Evolutionary conservation across 1,140 invertebrate genomes (phyloP).

Genomic region (Harlomillsia oculata): DNA sequence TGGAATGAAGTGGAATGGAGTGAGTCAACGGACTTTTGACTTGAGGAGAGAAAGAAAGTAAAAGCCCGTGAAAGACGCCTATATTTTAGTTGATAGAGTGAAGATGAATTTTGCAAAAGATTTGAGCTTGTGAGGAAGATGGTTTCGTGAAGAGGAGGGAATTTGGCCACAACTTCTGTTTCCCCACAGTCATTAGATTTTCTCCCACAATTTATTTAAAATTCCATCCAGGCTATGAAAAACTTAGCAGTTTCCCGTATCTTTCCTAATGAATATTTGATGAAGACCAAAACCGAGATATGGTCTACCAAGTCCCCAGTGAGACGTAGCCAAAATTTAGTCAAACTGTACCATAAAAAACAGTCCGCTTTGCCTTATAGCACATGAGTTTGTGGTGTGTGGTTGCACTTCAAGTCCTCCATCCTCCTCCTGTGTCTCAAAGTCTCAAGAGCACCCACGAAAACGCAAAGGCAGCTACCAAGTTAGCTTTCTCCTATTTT

Average conservation of each 20-base stretch:
- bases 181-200: slow-evolving; percentile 36
- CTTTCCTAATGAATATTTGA: slow-evolving; percentile 34
- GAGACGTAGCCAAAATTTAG: slow-evolving; percentile 34
- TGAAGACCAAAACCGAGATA: slow-evolving; percentile 32
- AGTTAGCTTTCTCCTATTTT: no score
- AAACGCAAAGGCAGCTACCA: no score
- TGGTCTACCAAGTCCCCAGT: slow-evolving; percentile 30
- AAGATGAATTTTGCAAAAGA: slow-evolving; percentile 34
- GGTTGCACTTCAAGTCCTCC: no score
- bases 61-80: slow-evolving; percentile 5
- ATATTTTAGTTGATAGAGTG: slow-evolving; percentile 21
- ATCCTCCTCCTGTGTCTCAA: no score
- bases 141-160: slow-evolving; percentile 17
- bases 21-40: no score
- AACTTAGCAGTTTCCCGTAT: slow-evolving; percentile 33
- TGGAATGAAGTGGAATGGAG: no score
- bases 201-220: slow-evolving; percentile 37
- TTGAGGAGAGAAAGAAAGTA: background rate
- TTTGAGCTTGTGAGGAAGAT: slow-evolving; percentile 17
- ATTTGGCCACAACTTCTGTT: slow-evolving; percentile 25
- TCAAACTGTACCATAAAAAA: slow-evolving; percentile 34
- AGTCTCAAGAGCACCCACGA: no score
- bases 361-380: background rate
- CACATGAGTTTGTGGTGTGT: no score
- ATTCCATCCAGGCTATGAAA: slow-evolving; percentile 36